Conservation (phyloP, 2,113 vertebrate species). For the Callaeas wilsoni region DNA sequence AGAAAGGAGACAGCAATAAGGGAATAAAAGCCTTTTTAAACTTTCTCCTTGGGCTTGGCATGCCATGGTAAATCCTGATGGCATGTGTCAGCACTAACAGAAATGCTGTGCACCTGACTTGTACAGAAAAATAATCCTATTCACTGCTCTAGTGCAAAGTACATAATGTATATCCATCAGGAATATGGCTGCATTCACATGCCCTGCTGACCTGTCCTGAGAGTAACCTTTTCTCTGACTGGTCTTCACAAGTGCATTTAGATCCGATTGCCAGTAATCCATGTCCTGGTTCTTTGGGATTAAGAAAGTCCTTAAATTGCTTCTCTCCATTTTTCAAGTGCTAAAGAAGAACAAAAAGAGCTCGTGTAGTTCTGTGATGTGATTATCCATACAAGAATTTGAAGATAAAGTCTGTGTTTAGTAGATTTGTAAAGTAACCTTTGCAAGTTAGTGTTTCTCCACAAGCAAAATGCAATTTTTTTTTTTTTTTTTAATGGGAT, state of each 20-base stretch:
- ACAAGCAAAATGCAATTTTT: not conserved
- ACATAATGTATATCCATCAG: accelerated
- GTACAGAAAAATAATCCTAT: not conserved
- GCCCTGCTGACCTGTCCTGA: not conserved
- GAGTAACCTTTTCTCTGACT: not conserved
- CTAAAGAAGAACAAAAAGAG: not conserved
- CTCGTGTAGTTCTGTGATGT: not conserved
- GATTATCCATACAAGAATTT: not conserved
- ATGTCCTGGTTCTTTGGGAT: not conserved
- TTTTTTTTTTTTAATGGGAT: too few species aligned
- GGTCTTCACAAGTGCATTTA: not conserved
- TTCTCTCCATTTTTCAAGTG: not conserved
- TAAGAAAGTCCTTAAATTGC: not conserved
- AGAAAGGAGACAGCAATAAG: not conserved
- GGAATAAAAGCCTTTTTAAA: not conserved
- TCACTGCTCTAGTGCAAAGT: not conserved
- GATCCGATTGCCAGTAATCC: not conserved
- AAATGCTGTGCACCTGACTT: not conserved
- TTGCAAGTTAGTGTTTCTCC: not conserved
- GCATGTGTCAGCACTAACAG: not conserved
- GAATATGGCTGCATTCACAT: not conserved
- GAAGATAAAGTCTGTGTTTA: not conserved
- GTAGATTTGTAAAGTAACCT: not conserved
- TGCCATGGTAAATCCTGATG: not conserved
- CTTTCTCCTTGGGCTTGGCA: not conserved